These are phyloP conservation scores for Hirundichthys speculiger DNA, from an alignment of 2,113 vertebrate genomes.

Conservation along the genomic window DNA sequence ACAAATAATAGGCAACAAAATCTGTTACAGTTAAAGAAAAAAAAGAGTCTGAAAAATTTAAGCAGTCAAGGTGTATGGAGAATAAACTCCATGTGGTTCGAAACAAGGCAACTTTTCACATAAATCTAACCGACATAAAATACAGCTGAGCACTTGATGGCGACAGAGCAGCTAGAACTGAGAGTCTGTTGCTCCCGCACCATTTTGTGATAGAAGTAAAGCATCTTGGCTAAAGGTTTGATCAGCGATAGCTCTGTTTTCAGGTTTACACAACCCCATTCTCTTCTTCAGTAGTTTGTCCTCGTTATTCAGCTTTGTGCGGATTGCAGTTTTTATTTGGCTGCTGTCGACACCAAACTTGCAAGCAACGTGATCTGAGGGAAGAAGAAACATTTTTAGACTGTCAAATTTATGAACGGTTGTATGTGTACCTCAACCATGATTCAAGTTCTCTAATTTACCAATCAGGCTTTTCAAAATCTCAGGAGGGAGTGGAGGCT, in stretches of 20 bases:
- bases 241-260: constrained; percentile 48
- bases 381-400: neutral
- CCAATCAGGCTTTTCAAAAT: constrained; percentile 72
- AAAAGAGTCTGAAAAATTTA: too few relatives aligned
- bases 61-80: too few relatives aligned
- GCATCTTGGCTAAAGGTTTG: constrained; percentile 48
- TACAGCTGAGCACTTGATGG: constrained; percentile 9
- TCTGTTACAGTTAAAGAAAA: constrained; percentile 5
- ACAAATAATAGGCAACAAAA: too few relatives aligned
- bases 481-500: constrained; percentile 76
- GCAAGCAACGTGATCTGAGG: constrained; percentile 65
- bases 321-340: constrained; percentile 75
- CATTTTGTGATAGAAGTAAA: constrained; percentile 48
- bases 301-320: constrained; percentile 79
- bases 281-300: constrained; percentile 80
- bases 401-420: neutral
- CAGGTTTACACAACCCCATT: constrained; percentile 64
- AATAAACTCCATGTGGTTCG: neutral
- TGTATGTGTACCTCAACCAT: neutral
- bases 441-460: constrained; percentile 16
- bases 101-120: constrained; percentile 27
- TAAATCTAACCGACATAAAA: constrained; percentile 28
- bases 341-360: constrained; percentile 72
- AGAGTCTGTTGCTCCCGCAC: constrained; percentile 31
- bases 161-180: constrained; percentile 39